Conservation (phyloP, 2,113 vertebrate species). For the Atherinomorus stipes region DNA sequence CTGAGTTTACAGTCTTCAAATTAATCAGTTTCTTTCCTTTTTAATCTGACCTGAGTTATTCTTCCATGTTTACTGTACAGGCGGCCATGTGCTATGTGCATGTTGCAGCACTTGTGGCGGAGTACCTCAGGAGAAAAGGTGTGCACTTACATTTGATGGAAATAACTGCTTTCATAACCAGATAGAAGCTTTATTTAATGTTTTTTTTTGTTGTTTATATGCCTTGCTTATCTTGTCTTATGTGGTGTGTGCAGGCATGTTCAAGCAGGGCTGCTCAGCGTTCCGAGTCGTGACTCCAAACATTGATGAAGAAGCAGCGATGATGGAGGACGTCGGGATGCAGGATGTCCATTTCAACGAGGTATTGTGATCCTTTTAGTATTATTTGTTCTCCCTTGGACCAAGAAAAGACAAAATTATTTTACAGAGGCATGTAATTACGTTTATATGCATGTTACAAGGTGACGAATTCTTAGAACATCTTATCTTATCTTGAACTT, state of each 20-base stretch:
- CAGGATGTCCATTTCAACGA: constrained; percentile 99
- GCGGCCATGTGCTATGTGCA: constrained; percentile 98
- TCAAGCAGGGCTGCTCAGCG: constrained; percentile 94
- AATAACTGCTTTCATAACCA: background rate
- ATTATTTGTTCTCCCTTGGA: background rate
- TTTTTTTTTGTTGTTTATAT: background rate
- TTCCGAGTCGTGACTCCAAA: constrained; percentile 97
- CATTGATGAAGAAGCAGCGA: constrained; percentile 98
- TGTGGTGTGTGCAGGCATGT: constrained; percentile 86
- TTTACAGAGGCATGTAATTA: no score
- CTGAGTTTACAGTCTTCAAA: background rate
- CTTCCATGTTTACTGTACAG: constrained; percentile 78
- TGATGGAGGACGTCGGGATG: constrained; percentile 99
- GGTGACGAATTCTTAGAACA: no score
- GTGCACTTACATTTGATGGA: constrained; percentile 1
- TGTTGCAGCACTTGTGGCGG: constrained; percentile 93
- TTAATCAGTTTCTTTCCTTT: background rate
- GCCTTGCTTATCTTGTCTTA: background rate
- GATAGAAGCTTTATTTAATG: background rate
- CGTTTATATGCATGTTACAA: no score
- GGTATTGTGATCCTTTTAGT: constrained; percentile 74
- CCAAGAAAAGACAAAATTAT: background rate
- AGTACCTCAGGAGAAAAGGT: constrained; percentile 96
- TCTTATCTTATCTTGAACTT: no score
- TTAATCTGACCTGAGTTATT: constrained; percentile 19